These are phyloP conservation scores for Thoracochromis brauschi DNA, from an alignment of 2,113 vertebrate genomes.

Conservation along the genomic window DNA sequence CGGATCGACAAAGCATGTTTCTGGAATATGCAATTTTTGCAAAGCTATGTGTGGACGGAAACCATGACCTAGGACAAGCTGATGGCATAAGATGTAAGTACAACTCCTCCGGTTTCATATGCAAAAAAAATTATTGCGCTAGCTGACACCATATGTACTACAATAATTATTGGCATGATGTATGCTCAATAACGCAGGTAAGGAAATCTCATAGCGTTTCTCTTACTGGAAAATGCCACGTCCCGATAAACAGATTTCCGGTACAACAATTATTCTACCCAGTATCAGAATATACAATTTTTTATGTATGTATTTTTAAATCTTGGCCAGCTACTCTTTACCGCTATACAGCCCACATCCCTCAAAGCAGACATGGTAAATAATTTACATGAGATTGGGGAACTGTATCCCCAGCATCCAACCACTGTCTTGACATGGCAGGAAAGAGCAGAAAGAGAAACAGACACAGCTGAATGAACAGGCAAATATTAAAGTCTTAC, in stretches of 20 bases:
- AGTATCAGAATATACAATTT: neutral
- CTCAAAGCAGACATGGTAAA: neutral
- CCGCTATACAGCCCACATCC: neutral
- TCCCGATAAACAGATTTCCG: neutral
- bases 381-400: neutral
- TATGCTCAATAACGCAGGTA: neutral
- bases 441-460: slow-evolving; percentile 1
- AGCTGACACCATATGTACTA: neutral
- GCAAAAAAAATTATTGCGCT: neutral
- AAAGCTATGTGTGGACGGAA: neutral
- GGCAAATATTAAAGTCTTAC: slow-evolving; percentile 18
- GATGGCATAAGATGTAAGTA: neutral
- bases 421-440: neutral
- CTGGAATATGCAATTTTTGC: neutral
- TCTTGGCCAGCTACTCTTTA: neutral
- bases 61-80: neutral
- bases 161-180: neutral
- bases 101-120: neutral
- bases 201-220: neutral
- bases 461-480: slow-evolving; percentile 28
- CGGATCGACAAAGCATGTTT: neutral
- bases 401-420: neutral
- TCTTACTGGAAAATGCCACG: neutral
- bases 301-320: neutral
- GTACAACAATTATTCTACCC: neutral